A percentile compares a stretch with the other conserved stretches of the same genome.
phyloP scores from a whole-genome alignment of 2,113 vertebrate species.

The Pardalotus punctatus region DNA sequence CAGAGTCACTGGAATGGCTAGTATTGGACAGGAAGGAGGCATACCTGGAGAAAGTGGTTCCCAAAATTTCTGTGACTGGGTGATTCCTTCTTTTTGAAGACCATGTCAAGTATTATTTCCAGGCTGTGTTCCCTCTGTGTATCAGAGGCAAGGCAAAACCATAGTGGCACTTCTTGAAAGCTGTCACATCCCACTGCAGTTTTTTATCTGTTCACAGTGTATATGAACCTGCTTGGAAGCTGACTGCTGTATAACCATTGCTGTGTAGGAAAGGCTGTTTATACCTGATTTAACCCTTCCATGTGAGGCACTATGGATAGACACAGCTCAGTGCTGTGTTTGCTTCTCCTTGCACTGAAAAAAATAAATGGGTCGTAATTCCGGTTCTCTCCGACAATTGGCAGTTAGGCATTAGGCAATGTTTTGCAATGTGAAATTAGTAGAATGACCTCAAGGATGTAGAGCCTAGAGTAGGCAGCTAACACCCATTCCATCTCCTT shows the following conservation, averaged over 20 bases:
- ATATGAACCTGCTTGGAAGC: background rate
- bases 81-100: background rate
- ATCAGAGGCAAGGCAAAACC: background rate
- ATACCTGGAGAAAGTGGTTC: background rate
- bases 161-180: background rate
- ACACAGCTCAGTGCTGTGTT: background rate
- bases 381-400: background rate
- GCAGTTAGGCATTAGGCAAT: background rate
- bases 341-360: background rate
- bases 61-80: background rate
- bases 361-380: background rate
- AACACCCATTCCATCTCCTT: background rate
- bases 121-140: rapidly evolving
- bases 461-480: background rate
- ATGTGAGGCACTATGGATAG: background rate
- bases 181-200: background rate
- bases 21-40: background rate
- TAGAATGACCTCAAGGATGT: background rate
- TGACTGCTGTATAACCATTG: background rate
- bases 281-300: background rate
- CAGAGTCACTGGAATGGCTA: background rate
- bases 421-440: background rate
- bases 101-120: background rate
- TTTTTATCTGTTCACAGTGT: background rate
- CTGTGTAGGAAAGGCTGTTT: background rate